Evolutionary conservation across 2,888 invertebrate genomes (phyloP).

Genomic region (Temnothorax ravouxi): DNA sequence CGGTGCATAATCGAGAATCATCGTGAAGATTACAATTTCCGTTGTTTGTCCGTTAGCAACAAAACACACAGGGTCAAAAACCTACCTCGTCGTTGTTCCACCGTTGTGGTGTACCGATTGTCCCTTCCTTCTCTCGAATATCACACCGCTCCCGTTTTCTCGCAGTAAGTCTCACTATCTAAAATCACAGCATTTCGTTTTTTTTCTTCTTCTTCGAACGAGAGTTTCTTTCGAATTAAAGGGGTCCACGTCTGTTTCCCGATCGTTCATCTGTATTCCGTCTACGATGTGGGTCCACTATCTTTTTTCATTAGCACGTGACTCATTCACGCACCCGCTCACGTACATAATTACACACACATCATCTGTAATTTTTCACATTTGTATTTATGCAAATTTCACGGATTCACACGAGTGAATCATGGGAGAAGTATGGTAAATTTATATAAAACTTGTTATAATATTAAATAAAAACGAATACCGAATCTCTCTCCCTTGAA

Average conservation of each 20-base stretch:
- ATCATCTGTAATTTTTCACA: background rate
- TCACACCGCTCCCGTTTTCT: constrained; percentile 45
- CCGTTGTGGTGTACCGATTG: constrained; percentile 62
- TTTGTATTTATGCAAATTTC: background rate
- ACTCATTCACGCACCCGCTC: constrained; percentile 17
- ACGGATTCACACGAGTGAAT: constrained; percentile 13
- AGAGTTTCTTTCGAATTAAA: background rate
- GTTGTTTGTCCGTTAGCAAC: constrained; percentile 44
- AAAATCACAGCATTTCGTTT: background rate
- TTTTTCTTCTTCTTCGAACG: background rate
- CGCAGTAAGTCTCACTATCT: constrained; percentile 14
- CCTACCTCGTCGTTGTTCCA: constrained; percentile 72
- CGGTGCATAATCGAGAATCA: background rate
- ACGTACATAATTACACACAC: background rate
- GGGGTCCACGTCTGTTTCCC: constrained; percentile 2
- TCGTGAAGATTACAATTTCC: constrained; percentile 11
- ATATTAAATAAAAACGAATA: background rate
- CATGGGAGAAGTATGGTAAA: background rate
- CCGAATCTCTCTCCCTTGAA: background rate
- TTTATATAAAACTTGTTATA: background rate
- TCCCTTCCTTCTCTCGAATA: constrained; percentile 45
- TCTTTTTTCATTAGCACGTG: constrained; percentile 27
- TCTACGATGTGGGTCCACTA: constrained; percentile 8
- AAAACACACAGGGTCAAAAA: constrained; percentile 70
- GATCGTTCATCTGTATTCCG: constrained; percentile 23